Evolutionary conservation across 2,797 vertebrate species (phyloP), one percentile per base, ranked within the genome.

Genomic region (Pelodytes ibericus): DNA sequence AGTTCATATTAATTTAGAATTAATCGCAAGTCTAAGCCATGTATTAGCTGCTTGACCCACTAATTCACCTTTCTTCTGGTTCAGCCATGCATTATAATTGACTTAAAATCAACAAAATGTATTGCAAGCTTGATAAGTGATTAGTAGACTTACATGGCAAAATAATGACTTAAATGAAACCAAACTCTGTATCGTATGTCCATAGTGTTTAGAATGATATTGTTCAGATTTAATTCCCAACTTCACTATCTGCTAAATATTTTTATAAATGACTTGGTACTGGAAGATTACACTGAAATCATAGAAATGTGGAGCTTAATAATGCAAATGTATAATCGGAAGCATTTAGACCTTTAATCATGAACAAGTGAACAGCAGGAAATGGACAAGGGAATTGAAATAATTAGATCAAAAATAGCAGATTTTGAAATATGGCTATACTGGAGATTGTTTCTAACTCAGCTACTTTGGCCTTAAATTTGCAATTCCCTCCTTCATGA

Each of bases 11-110:
- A 81, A 80, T 75, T 36, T 83, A 77, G 73, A 86, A 83, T 85
- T 85, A 82, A 81, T 63, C 26, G 30, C 84, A 81, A 83, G 66
- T 80, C 82, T 80, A 85, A 84, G 26, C 47, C 75, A 83, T 80
- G 27, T 77, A 29, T 84, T 86, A 69, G n/a, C 24, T 80, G 73
- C 16, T 22, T 71, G 75, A 75, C 74, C 71, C 75, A 31, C 61
- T 85, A 81, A 83, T 82, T 85, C 77, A 84, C 87, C 72, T 71
- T 83, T 47, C 26, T 81, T 61, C 36, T 82, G 41, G 62, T 80
- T 83, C 77, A 85, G 41, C 56, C 30, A 71, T 85, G 53, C 16
- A 69, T 85, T 86, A 83, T 83, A 81, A 81, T 84, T 86, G 59
- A 73, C 80, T 82, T 61, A 29, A 84, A 84, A 80, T 70, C 24